Base-by-base conservation (phyloP, 2,888 invertebrate genomes). In the Epistrophella euchroma region DNA sequence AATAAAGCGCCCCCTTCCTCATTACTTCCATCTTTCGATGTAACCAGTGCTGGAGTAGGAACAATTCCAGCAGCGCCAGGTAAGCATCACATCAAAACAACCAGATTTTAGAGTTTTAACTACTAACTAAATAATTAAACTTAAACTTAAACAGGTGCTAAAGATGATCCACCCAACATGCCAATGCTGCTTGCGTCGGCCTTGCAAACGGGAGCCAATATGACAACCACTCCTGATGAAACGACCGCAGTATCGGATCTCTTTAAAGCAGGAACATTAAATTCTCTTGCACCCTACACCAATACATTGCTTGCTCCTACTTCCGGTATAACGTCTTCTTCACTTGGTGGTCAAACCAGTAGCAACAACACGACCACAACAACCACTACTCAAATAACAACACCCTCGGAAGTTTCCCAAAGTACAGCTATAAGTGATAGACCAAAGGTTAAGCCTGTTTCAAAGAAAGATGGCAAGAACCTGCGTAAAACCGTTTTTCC, bases 341-440 rank as follows among this genome's bases (percentile, higher is more conserved):
- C 86, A n/a, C 73, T 79, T 76, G 55, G 58, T 70, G 83, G 75
- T 74, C 83, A 83, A 87, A 82, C 70, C 74, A 88, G 79, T 77
- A 82, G 64, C 83, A 70, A 64, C 87, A 89, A 81, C 72, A 68
- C 88, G 82, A 71, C 87, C 25, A 71, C 87, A 83, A 82, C 89
- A 88, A 82, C 88, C 71, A 87, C 86, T 32, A 90, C 90, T 10
- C 90, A 91, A 84, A 91, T 93, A 55, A 92, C 92, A 32, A 92
- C 92, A 81, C 92, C 92, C 28, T 92, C 92, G 9, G 93, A 93
- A 88, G 93, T 93, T 43, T 91, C 92, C 28, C 93, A 95, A 93
- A 95, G 94, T 90, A 96, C 96, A 80, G 96, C 96, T 88, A 96
- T 97, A 89, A 96, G 96, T 93, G 97, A 97, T 93, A 95, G 97